phyloP scores from a whole-genome alignment of 2,113 vertebrate species.

The Hippoglossus stenolepis region DNA sequence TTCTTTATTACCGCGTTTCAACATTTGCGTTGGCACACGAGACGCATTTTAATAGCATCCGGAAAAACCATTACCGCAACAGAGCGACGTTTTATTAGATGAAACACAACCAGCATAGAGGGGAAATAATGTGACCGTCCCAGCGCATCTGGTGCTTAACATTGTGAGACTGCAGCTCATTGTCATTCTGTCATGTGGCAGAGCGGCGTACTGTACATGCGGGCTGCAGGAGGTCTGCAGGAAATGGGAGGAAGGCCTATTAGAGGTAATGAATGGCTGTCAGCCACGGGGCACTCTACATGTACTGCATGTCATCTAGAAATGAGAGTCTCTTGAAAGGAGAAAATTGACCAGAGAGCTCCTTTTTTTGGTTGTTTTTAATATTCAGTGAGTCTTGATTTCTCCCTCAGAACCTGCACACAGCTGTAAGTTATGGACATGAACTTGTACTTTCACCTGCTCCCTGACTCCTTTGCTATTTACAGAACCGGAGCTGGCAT shows the following conservation, averaged over 20 bases:
- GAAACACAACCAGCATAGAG: constrained; percentile 49
- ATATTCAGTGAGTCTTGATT: background rate
- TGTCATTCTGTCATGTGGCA: constrained; percentile 68
- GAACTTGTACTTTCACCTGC: constrained; percentile 3
- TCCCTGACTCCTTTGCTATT: constrained; percentile 30
- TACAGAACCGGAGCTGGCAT: constrained; percentile 18
- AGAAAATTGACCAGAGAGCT: constrained; percentile 39
- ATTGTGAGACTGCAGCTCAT: constrained; percentile 70
- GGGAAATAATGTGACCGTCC: constrained; percentile 66
- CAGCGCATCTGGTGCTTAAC: constrained; percentile 71
- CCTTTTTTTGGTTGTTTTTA: constrained; percentile 9
- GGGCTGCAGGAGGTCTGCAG: constrained; percentile 62
- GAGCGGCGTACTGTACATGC: constrained; percentile 53
- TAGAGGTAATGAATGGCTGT: constrained; percentile 78
- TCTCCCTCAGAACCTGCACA: background rate
- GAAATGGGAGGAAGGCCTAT: constrained; percentile 72
- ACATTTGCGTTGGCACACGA: constrained; percentile 54
- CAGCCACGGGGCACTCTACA: constrained; percentile 65
- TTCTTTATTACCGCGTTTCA: constrained; percentile 24
- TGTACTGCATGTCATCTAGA: constrained; percentile 53
- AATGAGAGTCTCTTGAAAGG: constrained; percentile 55
- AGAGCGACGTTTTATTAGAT: constrained; percentile 54
- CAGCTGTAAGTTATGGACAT: constrained; percentile 38
- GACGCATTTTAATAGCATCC: constrained; percentile 51
- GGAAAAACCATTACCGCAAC: constrained; percentile 29